Evolutionary conservation across 2,113 vertebrate genomes (phyloP).

Genomic region (Tonatia bakeri): DNA sequence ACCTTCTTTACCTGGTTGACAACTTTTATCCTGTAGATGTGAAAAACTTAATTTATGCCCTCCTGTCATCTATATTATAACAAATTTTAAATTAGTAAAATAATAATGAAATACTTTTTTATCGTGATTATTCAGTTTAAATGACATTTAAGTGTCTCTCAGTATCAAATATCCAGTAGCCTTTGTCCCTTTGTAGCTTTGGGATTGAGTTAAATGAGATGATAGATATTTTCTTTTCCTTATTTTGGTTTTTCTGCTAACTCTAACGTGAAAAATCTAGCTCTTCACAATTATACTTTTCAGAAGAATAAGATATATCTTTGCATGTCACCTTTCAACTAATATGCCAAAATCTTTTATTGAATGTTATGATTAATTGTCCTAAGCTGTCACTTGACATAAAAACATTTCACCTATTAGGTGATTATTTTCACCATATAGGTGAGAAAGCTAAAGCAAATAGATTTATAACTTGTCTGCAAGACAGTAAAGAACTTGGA

Average conservation of each 20-base stretch:
- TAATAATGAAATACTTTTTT: neutral
- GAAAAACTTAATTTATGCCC: neutral
- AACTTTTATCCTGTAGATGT: neutral
- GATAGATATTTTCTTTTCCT: neutral
- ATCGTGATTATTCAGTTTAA: neutral
- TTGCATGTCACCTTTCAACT: neutral
- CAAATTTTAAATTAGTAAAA: neutral
- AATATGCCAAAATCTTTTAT: neutral
- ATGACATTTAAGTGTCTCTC: neutral
- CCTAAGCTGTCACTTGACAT: neutral
- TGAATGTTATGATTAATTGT: constrained; percentile 3
- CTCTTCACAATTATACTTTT: neutral
- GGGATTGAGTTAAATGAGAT: neutral
- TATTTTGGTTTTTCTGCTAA: neutral
- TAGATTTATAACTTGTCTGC: neutral
- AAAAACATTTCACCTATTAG: neutral
- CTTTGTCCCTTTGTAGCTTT: neutral
- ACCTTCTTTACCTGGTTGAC: neutral
- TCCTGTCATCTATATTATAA: neutral
- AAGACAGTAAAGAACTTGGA: neutral
- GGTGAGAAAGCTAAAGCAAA: constrained; percentile 1
- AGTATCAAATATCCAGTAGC: neutral
- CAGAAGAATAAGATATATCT: neutral
- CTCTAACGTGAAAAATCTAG: neutral
- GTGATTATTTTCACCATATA: neutral